Evolutionary conservation across 2,888 invertebrate species (phyloP), one percentile per base, ranked within the genome.

Genomic region (Neoaliturus tenellus): DNA sequence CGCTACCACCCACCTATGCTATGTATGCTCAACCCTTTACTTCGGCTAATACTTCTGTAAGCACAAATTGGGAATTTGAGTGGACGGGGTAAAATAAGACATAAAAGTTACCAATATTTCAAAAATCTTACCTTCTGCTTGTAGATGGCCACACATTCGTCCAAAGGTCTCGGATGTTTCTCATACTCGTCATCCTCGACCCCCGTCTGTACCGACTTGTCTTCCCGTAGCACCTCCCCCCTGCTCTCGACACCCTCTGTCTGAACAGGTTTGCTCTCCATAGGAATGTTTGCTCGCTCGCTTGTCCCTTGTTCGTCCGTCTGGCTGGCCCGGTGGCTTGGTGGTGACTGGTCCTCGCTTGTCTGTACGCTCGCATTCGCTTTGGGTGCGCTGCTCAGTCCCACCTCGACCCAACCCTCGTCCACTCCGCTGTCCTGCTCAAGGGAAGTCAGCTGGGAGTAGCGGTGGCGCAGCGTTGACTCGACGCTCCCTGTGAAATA

Each of bases 91-190:
- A n/a, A n/a, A n/a, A n/a, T n/a, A n/a, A n/a, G n/a, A n/a, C n/a
- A n/a, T n/a, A n/a, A n/a, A n/a, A n/a, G n/a, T n/a, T n/a, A n/a
- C n/a, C n/a, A n/a, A n/a, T n/a, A n/a, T n/a, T n/a, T n/a, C n/a
- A n/a, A n/a, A n/a, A n/a, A n/a, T 17, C 44, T 44, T 55, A 44
- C 62, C 39, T 39, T 55, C 73, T 78, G 75, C 88, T 95, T 94
- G 87, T 96, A 94, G 87, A 97, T 93, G 82, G 93, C 93, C 3
- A 96, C 90, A 88, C 96, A 97, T 89, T 96, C 96, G 0, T 94
- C 93, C 88, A 96, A 80, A 1, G 85, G 75, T 84, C 86, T 87
- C 8, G 82, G 69, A 20, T 83, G 85, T 55, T 78, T 78, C 25
- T 80, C 82, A 10, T 78, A 44, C 1, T 73, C 62, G 12, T 86